These are phyloP conservation scores for Lerema accius DNA, from an alignment of 1,140 invertebrate species.

Conservation along the genomic window DNA sequence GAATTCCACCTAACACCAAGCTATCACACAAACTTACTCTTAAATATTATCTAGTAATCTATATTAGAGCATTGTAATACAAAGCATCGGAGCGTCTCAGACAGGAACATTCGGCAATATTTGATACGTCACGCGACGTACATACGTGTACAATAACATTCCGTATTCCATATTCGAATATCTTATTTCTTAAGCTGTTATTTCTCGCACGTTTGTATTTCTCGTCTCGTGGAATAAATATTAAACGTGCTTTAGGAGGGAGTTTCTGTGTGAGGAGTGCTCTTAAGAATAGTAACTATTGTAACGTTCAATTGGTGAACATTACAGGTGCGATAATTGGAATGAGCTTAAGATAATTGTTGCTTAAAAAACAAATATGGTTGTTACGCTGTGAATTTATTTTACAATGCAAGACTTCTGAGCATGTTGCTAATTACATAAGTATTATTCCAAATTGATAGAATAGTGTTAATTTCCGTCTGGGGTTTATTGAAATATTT, in stretches of 20 bases:
- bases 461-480: too few species aligned
- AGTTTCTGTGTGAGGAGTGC: too few species aligned
- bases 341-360: too few species aligned
- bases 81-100: constrained; percentile 8
- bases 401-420: too few species aligned
- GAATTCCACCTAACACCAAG: neutral
- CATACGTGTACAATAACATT: constrained; percentile 22
- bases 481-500: too few species aligned
- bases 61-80: constrained; percentile 9
- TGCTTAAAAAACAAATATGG: too few species aligned
- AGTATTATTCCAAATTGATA: too few species aligned
- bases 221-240: constrained; percentile 30
- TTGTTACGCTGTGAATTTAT: too few species aligned
- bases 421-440: too few species aligned
- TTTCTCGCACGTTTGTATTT: constrained; percentile 32
- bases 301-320: too few species aligned
- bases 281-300: too few species aligned
- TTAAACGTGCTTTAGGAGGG: constrained; percentile 24
- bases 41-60: constrained; percentile 16
- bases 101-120: constrained; percentile 26
- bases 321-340: too few species aligned
- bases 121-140: constrained; percentile 24
- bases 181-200: constrained; percentile 34
- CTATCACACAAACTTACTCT: neutral
- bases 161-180: constrained; percentile 25